Evolutionary conservation across 1,140 invertebrate genomes (phyloP).

Genomic region (Drosophila santomea): DNA sequence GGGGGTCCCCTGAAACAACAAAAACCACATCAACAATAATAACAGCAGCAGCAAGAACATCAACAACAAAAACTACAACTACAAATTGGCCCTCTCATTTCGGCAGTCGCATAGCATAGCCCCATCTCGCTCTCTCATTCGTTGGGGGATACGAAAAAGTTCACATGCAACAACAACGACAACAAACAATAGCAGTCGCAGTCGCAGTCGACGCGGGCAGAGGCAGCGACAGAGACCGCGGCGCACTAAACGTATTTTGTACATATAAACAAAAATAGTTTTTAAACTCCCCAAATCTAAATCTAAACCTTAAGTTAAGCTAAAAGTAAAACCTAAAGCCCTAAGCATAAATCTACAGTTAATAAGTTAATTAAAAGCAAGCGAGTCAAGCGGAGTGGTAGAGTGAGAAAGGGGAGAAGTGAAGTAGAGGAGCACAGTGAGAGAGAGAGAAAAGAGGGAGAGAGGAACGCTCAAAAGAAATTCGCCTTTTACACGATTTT

Average conservation of each 20-base stretch:
- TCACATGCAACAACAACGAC: conserved; percentile 59
- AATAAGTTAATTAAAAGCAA: conserved; percentile 26
- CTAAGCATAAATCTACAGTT: conserved; percentile 52
- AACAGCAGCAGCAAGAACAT: no score
- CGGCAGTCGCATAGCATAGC: conserved; percentile 33
- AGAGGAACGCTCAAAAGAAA: conserved; percentile 59
- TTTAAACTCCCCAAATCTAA: conserved; percentile 30
- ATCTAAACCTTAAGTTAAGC: conserved; percentile 19
- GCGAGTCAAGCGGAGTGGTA: conserved; percentile 17
- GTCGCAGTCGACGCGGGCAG: conserved; percentile 17
- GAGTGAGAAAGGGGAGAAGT: conserved; percentile 8
- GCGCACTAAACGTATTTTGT: conserved; percentile 48
- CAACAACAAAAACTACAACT: conserved; percentile 4
- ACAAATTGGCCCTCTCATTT: conserved; percentile 44
- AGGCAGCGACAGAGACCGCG: conserved; percentile 27
- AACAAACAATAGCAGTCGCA: conserved; percentile 43
- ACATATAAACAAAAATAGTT: conserved; percentile 60
- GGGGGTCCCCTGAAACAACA: conserved; percentile 18
- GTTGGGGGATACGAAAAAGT: conserved; percentile 55
- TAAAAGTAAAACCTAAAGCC: conserved; percentile 34
- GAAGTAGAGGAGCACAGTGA: conserved; percentile 6
- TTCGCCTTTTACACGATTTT: conserved; percentile 79
- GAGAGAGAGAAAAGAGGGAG: conserved; percentile 16
- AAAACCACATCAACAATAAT: background rate
- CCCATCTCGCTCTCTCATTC: conserved; percentile 27